phyloP scores from a whole-genome alignment of 2,888 invertebrate species.

The Taenaris catops region DNA sequence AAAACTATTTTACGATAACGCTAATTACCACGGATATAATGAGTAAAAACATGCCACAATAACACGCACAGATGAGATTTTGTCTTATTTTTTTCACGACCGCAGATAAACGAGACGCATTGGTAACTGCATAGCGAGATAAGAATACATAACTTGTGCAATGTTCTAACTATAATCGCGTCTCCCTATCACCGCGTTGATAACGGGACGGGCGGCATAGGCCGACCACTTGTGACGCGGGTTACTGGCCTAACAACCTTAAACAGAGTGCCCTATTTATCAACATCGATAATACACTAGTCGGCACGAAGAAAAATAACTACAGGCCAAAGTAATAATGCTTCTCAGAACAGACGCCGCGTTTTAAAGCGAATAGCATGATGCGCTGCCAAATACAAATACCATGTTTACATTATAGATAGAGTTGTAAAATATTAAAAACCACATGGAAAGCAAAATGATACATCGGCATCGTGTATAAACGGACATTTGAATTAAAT shows the following conservation, averaged over 20 bases:
- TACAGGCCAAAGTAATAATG: not conserved
- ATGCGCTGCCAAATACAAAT: no score
- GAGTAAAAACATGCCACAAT: conserved; percentile 21
- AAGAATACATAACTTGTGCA: conserved; percentile 50
- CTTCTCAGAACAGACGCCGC: no score
- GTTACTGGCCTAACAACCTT: conserved; percentile 46
- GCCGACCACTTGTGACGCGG: conserved; percentile 40
- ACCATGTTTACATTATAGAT: conserved; percentile 2
- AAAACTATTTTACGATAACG: conserved; percentile 35
- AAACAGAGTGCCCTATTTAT: conserved; percentile 45
- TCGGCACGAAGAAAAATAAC: conserved; percentile 4
- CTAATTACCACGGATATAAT: conserved; percentile 29
- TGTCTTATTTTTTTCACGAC: conserved; percentile 42
- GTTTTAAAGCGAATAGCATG: no score
- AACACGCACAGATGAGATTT: conserved; percentile 18
- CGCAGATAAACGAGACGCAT: conserved; percentile 45
- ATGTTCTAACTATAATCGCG: conserved; percentile 49
- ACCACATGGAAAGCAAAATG: conserved; percentile 12
- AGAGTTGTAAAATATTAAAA: not conserved
- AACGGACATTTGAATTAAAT: conserved; percentile 18
- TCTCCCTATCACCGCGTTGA: conserved; percentile 51
- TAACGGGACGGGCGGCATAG: conserved; percentile 56
- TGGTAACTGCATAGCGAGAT: conserved; percentile 61
- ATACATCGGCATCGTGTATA: conserved; percentile 10
- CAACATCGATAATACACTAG: conserved; percentile 24